Percentiles rank a stretch among this genome's conserved stretches.
Evolutionary conservation across 2,113 vertebrate genomes (phyloP).

Genomic region (Protobothrops flavoviridis): DNA sequence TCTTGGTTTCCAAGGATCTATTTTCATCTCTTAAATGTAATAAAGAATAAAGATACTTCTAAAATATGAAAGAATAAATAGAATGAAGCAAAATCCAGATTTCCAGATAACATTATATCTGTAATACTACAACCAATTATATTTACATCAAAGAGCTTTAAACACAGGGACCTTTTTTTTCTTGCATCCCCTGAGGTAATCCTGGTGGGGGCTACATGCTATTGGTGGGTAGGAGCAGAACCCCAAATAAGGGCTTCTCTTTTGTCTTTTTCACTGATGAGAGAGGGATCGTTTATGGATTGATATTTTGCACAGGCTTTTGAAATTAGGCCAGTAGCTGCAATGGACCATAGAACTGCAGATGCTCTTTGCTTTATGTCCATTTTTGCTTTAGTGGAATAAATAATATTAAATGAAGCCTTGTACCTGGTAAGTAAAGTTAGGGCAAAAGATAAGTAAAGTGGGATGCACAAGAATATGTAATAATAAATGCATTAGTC

Average conservation of each 20-base stretch:
- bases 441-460: neutral
- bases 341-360: neutral
- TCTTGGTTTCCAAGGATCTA: conserved; percentile 38
- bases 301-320: neutral
- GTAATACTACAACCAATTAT: neutral
- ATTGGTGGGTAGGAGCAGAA: neutral
- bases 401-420: neutral
- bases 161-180: neutral
- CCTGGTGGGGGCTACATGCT: neutral
- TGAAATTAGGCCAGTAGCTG: neutral
- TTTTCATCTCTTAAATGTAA: neutral
- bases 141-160: neutral
- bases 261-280: neutral
- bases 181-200: neutral
- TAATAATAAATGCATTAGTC: neutral
- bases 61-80: neutral
- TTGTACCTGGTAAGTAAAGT: neutral
- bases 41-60: neutral
- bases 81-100: conserved; percentile 20
- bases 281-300: neutral
- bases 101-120: neutral
- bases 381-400: neutral
- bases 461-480: neutral
- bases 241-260: neutral
- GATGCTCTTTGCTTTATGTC: neutral